Conservation (phyloP, 2,888 invertebrate species). For the Notocelia uddmanniana region DNA sequence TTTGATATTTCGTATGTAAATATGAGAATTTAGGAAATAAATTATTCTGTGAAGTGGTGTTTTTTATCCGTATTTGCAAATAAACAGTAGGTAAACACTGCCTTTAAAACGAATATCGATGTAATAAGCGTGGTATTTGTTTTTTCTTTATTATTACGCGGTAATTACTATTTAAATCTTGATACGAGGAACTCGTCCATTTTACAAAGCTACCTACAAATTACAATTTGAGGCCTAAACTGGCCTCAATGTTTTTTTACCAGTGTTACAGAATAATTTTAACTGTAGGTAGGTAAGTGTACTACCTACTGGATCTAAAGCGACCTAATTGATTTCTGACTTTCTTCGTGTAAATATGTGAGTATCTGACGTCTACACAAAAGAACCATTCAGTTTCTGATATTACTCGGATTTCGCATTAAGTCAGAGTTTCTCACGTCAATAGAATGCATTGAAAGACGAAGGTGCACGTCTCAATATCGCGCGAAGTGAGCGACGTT, state of each 20-base stretch:
- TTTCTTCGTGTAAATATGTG: neutral
- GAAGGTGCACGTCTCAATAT: conserved; percentile 63
- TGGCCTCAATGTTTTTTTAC: no score
- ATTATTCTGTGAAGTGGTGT: conserved; percentile 4
- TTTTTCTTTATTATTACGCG: no score
- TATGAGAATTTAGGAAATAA: conserved; percentile 7
- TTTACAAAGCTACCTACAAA: no score
- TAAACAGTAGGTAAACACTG: conserved; percentile 6
- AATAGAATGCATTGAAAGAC: conserved; percentile 55
- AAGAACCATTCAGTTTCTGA: conserved; percentile 22
- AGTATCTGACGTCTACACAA: conserved; percentile 15
- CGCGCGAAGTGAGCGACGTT: conserved; percentile 56
- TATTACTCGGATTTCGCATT: conserved; percentile 29
- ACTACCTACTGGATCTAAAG: neutral
- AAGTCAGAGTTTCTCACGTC: conserved; percentile 54
- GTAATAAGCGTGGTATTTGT: neutral
- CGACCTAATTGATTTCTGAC: neutral
- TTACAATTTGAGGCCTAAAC: no score
- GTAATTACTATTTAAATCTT: neutral
- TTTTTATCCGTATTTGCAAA: conserved; percentile 14
- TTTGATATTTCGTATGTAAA: conserved; percentile 24
- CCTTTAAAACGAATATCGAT: neutral
- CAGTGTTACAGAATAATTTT: no score
- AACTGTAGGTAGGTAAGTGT: no score
- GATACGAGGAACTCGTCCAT: neutral